Evolutionary conservation across 1,140 invertebrate genomes (phyloP), one percentile per base, ranked within the genome.

Genomic region (Globodera rostochiensis): DNA sequence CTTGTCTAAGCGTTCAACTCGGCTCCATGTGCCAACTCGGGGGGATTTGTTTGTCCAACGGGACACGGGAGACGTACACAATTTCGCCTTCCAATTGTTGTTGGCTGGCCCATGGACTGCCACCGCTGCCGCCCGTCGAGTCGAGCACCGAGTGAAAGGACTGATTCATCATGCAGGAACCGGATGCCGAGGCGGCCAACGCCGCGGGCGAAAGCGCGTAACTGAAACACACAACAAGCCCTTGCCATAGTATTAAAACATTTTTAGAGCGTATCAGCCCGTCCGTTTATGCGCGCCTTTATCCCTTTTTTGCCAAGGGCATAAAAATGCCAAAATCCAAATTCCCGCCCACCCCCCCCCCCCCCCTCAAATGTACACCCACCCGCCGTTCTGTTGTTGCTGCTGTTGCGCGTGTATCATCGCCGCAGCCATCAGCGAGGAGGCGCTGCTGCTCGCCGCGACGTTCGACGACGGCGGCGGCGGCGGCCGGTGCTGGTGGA

Each of bases 41-140:
- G 25, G 25, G 25, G 25, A 36, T 2, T 36, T 36, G 75, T 13
- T 49, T 11, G 13, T 19, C 11, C 21, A 25, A 45, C 6, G 19
- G 57, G 45, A 4, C 9, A n/a, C n/a, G n/a, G n/a, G 36, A 64
- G 21, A 87, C 84, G 49, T 80, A 85, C 84, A 85, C 84, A 80
- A 85, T 85, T 60, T 85, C 84, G 25, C 84, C 84, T n/a, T 87
- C 85, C 64, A 85, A 57, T 77, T 83, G 79, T 21, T 84, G 83
- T 53, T 83, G 82, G 67, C 82, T 83, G n/a, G 81, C 21, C 84
- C 84, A 85, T 3, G 74, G 73, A 46, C 85, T 85, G 4, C 50
- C 84, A 50, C 67, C 69, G 9, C 50, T 80, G 50, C 67, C 69
- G 15, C 57, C 84, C 19, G 49, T 80, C 6, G 77, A 66, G 70